These are phyloP conservation scores for Criorhina ranunculi DNA, from an alignment of 2,888 invertebrate genomes.

Conservation along the genomic window DNA sequence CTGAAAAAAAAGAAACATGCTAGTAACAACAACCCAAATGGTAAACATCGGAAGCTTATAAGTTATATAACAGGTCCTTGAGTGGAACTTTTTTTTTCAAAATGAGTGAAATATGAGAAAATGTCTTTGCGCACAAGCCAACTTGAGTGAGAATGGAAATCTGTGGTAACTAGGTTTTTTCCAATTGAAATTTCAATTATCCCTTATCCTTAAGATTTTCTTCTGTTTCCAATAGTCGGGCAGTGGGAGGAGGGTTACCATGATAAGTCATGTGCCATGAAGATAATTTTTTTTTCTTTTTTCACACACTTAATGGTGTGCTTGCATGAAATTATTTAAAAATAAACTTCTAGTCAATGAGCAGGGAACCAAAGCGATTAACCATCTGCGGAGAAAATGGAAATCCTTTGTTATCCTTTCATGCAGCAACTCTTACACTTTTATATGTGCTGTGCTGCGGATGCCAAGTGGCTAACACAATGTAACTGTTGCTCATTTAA, in stretches of 20 bases:
- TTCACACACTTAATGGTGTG: not conserved
- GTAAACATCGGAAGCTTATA: conserved; percentile 42
- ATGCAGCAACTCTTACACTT: conserved; percentile 2
- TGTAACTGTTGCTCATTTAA: conserved; percentile 49
- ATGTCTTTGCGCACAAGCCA: conserved; percentile 31
- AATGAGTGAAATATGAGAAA: conserved; percentile 8
- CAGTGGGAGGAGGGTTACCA: not conserved
- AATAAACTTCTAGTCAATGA: not conserved
- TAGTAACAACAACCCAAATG: conserved; percentile 20
- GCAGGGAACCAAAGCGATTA: not conserved
- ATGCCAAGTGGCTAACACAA: conserved; percentile 4
- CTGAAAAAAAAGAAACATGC: conserved; percentile 25
- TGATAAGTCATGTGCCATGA: not conserved
- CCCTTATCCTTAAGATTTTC: not conserved
- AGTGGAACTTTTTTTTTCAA: conserved; percentile 49
- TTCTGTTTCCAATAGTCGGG: conserved; percentile 9
- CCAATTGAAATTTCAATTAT: conserved; percentile 12
- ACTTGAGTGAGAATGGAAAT: conserved; percentile 5
- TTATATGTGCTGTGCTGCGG: not conserved
- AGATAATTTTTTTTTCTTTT: not conserved
- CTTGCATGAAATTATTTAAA: conserved; percentile 2
- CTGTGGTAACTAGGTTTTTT: not conserved
- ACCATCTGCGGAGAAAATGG: not conserved
- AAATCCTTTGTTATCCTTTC: conserved; percentile 20
- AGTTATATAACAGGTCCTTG: conserved; percentile 60